Base-by-base conservation (phyloP, 2,113 vertebrate species). In the Oophaga pumilio region DNA sequence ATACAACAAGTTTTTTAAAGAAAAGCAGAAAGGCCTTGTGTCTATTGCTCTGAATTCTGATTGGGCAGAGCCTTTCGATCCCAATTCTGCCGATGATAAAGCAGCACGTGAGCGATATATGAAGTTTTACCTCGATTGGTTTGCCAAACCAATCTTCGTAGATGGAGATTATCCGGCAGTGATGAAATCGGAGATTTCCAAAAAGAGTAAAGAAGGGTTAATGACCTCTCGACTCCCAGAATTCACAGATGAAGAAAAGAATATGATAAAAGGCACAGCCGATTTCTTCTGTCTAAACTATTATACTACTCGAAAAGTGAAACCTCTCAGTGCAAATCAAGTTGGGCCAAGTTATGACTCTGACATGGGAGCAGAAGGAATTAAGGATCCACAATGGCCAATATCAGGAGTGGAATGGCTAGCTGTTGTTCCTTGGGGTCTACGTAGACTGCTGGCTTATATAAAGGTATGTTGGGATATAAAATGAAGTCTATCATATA, bases 231-330 rank as follows among this genome's bases (percentile, higher is more conserved):
- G 94, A 53, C 92, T 97, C 85, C 95, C 94, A 11, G 90, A 89
- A 77, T 96, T 97, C 90, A 95, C 93, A 5, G 85, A 94, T 7
- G 92, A 95, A 15, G 91, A 92, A 90, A 96, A 96, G 83, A 92
- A 82, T 0, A 83, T 87, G 43, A 88, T 95, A 84, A 89, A 94
- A 82, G 94, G 94, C 87, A 95, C 95, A 1, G 95, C 94, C 1
- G 95, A 96, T 90, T 97, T 96, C 89, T 97, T 97, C 86, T 94
- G 95, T 2, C 84, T 97, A 33, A 96, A 97, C 71, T 96, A 95
- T 90, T 97, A 97, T 6, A 95, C 94, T 0, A 92, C 94, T 57
- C 90, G 93, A 13, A 94, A 95, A 89, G 92, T 95, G 66, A 94
- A 89, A 89, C 14, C 92, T 57, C 81, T 90, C 49, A 90, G 91